Evolutionary conservation across 2,888 invertebrate species (phyloP).

Genomic region (Agriopis aurantiaria): DNA sequence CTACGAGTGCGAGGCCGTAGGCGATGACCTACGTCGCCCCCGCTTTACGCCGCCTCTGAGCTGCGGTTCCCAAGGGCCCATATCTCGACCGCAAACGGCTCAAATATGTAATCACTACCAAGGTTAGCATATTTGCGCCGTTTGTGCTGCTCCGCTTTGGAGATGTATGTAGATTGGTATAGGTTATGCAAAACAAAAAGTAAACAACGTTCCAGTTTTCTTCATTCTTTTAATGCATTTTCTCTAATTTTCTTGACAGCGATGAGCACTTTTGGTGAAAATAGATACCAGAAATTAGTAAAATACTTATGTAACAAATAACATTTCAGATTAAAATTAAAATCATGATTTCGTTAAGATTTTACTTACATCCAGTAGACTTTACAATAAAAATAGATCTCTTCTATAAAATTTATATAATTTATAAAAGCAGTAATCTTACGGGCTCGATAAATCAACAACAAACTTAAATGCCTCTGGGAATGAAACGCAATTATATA

Average conservation of each 20-base stretch:
- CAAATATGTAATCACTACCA: too few species aligned
- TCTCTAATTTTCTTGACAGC: constrained; percentile 88
- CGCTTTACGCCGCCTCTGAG: too few species aligned
- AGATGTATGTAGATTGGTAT: too few species aligned
- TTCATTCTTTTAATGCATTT: constrained; percentile 87
- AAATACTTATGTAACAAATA: constrained; percentile 74
- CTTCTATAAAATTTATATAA: constrained; percentile 86
- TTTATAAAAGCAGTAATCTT: constrained; percentile 83
- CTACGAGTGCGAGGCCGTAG: too few species aligned
- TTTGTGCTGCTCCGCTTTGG: too few species aligned
- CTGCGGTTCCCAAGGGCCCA: too few species aligned
- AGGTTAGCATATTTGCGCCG: too few species aligned
- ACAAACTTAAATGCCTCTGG: constrained; percentile 80
- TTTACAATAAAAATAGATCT: constrained; percentile 86
- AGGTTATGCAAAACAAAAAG: constrained; percentile 27
- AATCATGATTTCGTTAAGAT: constrained; percentile 72
- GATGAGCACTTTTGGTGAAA: constrained; percentile 91
- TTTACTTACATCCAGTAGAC: constrained; percentile 64
- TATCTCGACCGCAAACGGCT: too few species aligned
- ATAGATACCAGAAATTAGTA: constrained; percentile 85
- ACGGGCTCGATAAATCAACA: constrained; percentile 72
- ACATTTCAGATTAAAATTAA: constrained; percentile 73
- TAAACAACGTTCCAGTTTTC: constrained; percentile 74
- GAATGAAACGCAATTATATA: constrained; percentile 78
- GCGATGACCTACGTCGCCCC: too few species aligned